Evolutionary conservation across 2,113 vertebrate species (phyloP), one percentile per base, ranked within the genome.

Genomic region (Pseudorectes ferrugineus): DNA sequence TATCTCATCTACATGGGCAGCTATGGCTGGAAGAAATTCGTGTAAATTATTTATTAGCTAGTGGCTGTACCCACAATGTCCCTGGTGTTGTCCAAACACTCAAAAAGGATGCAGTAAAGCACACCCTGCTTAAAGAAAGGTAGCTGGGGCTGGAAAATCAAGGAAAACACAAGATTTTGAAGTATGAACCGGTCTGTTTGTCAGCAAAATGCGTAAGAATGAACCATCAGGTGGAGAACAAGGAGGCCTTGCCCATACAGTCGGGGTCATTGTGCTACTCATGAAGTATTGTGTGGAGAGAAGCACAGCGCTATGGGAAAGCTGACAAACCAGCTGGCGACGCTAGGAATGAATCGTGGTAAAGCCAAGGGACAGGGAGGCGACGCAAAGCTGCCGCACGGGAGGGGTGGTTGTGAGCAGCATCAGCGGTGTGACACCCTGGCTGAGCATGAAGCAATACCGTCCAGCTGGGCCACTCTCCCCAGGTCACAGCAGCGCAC

Each of bases 341-440:
- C 2, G 46, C 49, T 15, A 20, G 89, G 87, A 87, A 91, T 26
- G 65, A 55, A 19, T 2, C 19, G 74, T 46, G 1, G 6, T 61
- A 13, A 75, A 66, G 55, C 42, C 2, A 2, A 28, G 66, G 57
- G 52, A 63, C 2, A 5, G 58, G 85, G 62, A 88, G 57, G 66
- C 0, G 20, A 52, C 6, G 2, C 20, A 3, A 2, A 72, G 43
- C 67, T 23, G 61, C 16, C 6, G 67, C 49, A 12, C 0, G 6
- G 96, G 73, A 85, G 48, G 35, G 74, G 48, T 0, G 7, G 38
- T 0, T 43, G 86, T 4, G 31, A 11, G 24, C 1, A 23, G 38
- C 29, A 3, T 3, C 1, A 1, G 57, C 22, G 38, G 10, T 4
- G 70, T 51, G 81, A 57, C 14, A 3, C 16, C 4, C 3, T 0